phyloP scores from a whole-genome alignment of 2,888 invertebrate species.

The Acrobasis consociella region DNA sequence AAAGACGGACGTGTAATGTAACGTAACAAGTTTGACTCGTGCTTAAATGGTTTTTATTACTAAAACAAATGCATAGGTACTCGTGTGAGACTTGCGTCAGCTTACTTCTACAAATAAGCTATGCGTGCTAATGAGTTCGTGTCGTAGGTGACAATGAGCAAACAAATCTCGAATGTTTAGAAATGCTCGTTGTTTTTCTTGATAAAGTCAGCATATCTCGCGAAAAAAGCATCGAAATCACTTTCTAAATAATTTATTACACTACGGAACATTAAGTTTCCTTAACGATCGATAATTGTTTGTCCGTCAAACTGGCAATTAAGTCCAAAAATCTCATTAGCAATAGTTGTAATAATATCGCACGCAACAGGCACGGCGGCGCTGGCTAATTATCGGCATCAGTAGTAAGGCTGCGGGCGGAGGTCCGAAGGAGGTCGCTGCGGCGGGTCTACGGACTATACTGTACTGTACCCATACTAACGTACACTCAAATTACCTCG shows the following conservation, averaged over 20 bases:
- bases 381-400: constrained; percentile 42
- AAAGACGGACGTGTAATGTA: too few relatives aligned
- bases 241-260: constrained; percentile 45
- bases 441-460: constrained; percentile 43
- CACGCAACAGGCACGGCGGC: constrained; percentile 39
- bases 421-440: constrained; percentile 48
- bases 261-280: constrained; percentile 37
- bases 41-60: too few relatives aligned
- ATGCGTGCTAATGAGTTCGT: background rate
- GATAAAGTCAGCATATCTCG: background rate
- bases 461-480: constrained; percentile 37
- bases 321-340: constrained; percentile 51
- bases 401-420: constrained; percentile 15
- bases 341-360: constrained; percentile 43
- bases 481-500: constrained; percentile 64
- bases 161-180: background rate
- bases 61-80: too few relatives aligned
- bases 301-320: constrained; percentile 42
- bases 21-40: too few relatives aligned
- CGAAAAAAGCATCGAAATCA: constrained; percentile 23
- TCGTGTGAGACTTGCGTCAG: too few relatives aligned
- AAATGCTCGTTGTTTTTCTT: background rate
- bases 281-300: constrained; percentile 43
- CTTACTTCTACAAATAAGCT: too few relatives aligned
- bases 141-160: background rate